Percentiles rank a stretch among this genome's conserved stretches.
These are phyloP conservation scores for Syngnathus floridae DNA, from an alignment of 2,113 vertebrate species.

Conservation along the genomic window DNA sequence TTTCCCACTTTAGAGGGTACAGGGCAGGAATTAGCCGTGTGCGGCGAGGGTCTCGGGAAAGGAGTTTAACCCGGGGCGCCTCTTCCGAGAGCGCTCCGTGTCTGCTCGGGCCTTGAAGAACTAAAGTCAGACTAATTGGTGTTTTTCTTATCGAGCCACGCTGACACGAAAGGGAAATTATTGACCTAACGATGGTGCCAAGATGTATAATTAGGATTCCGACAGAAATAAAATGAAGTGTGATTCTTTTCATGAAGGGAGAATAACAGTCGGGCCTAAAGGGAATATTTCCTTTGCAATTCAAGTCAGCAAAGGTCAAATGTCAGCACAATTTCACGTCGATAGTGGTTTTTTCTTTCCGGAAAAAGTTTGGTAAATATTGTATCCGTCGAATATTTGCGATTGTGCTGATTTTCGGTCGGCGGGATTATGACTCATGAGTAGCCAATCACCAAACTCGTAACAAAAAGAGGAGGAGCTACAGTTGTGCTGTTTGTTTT, in stretches of 20 bases:
- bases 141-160: conserved; percentile 25
- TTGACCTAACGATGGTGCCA: background rate
- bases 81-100: conserved; percentile 34
- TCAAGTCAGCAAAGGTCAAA: background rate
- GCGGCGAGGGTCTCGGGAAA: conserved; percentile 35
- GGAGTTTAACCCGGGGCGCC: conserved; percentile 41
- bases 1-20: conserved; percentile 33
- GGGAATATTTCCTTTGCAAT: conserved; percentile 1
- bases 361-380: too few relatives aligned
- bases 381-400: too few relatives aligned
- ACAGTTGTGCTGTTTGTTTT: too few relatives aligned
- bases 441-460: too few relatives aligned
- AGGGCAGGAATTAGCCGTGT: conserved; percentile 41
- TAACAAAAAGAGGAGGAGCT: too few relatives aligned
- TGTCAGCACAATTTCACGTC: background rate
- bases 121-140: conserved; percentile 28
- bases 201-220: conserved; percentile 2
- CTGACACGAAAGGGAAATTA: background rate
- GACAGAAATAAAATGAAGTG: background rate
- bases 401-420: too few relatives aligned
- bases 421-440: too few relatives aligned
- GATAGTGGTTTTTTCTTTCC: too few relatives aligned
- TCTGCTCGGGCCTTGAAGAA: conserved; percentile 11
- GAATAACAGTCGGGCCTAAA: background rate
- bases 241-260: background rate